Conservation (phyloP, 2,113 vertebrate species). For the Cheilinus undulatus region DNA sequence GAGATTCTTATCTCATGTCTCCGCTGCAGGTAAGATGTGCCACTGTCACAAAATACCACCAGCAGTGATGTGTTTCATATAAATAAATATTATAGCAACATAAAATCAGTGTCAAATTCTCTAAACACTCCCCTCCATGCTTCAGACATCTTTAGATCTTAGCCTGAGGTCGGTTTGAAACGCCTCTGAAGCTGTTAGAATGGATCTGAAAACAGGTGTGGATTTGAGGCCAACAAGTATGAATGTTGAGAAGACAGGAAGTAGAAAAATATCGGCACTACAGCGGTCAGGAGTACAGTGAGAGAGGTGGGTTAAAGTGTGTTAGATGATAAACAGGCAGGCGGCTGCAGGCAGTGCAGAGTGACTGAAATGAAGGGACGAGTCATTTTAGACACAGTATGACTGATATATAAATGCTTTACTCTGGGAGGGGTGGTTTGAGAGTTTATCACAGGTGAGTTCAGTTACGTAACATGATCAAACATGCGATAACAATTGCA, state of each 20-base stretch:
- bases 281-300: conserved; percentile 36
- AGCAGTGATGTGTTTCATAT: conserved; percentile 71
- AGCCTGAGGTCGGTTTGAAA: conserved; percentile 16
- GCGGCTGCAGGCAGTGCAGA: conserved; percentile 63
- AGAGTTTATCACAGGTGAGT: conserved; percentile 55
- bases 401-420: conserved; percentile 61
- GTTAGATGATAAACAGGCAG: conserved; percentile 44
- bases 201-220: background rate
- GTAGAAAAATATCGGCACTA: conserved; percentile 50
- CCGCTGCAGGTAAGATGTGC: conserved; percentile 21
- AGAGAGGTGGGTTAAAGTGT: conserved; percentile 23
- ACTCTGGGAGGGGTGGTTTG: background rate
- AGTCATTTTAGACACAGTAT: conserved; percentile 41
- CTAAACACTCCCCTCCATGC: conserved; percentile 51
- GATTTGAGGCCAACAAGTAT: conserved; percentile 15
- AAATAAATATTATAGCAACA: conserved; percentile 84
- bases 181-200: conserved; percentile 11
- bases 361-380: conserved; percentile 40
- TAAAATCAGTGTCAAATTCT: conserved; percentile 76
- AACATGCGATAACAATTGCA: conserved; percentile 77
- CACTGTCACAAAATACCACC: conserved; percentile 39
- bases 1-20: background rate
- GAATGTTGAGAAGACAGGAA: conserved; percentile 12
- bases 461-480: conserved; percentile 52
- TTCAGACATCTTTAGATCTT: background rate